Evolutionary conservation across 2,113 vertebrate species (phyloP).

Genomic region (Amphiprion percula): DNA sequence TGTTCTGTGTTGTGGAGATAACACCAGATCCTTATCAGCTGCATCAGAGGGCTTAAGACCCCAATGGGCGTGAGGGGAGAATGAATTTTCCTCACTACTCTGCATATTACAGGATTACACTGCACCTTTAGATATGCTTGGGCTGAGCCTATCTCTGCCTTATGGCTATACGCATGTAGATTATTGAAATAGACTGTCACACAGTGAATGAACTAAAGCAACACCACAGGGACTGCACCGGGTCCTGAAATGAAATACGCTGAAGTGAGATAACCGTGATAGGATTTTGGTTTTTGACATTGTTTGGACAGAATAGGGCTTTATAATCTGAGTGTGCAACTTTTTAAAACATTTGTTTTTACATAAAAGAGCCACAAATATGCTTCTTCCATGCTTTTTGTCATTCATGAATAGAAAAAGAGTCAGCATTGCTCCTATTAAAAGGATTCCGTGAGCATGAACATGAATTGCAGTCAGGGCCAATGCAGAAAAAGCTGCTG

Average conservation of each 20-base stretch:
- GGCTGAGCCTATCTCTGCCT: slow-evolving; percentile 75
- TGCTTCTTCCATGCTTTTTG: neutral
- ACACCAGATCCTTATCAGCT: slow-evolving; percentile 81
- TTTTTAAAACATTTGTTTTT: neutral
- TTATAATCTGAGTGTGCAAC: slow-evolving; percentile 30
- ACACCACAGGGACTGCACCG: slow-evolving; percentile 26
- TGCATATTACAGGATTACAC: slow-evolving; percentile 86
- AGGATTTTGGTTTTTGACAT: slow-evolving; percentile 50
- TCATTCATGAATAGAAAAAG: neutral
- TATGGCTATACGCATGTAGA: slow-evolving; percentile 65
- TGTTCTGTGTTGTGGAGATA: slow-evolving; percentile 83
- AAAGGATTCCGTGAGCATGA: neutral
- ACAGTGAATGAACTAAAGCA: slow-evolving; percentile 54
- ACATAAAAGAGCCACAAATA: neutral
- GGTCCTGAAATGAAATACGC: slow-evolving; percentile 56
- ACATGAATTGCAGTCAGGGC: neutral
- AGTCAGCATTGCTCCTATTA: neutral
- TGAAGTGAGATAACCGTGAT: slow-evolving; percentile 49
- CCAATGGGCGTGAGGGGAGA: slow-evolving; percentile 75
- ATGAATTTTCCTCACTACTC: slow-evolving; percentile 80
- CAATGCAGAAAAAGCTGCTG: neutral
- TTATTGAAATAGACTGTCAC: slow-evolving; percentile 71
- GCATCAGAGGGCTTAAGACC: slow-evolving; percentile 82
- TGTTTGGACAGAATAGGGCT: slow-evolving; percentile 46
- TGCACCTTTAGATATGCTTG: slow-evolving; percentile 80